Evolutionary conservation across 2,113 vertebrate genomes (phyloP), one percentile per base, ranked within the genome.

Genomic region (Myrmecobius fasciatus): DNA sequence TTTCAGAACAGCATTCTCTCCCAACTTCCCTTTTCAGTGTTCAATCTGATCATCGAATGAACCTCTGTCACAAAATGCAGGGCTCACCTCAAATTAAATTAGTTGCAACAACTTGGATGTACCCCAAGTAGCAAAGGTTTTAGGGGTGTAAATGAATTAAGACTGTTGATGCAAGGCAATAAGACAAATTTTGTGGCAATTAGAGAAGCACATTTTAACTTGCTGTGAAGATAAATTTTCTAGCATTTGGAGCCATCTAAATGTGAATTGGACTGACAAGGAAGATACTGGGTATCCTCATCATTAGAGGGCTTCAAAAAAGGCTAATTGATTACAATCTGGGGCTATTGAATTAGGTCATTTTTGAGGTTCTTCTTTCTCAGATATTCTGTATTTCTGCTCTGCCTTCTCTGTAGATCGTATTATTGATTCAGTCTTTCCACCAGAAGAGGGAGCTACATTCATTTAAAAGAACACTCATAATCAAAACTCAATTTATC

Each of bases 391-490:
- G 17, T 75, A 14, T 83, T 83, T 43, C 67, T 43, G 26, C 0
- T 12, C 0, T 22, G 49, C 91, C 24, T 51, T 36, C 90, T 67
- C 0, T 53, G 31, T 56, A 28, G n/a, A 83, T 90, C 93, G 92
- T 94, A 11, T 91, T n/a, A 94, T 53, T 93, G 95, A 92, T 97
- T 97, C 92, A 90, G 10, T 0, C 67, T 96, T 96, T 67, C 17
- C 0, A 91, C 98, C 98, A 97, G 98, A 92, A 99, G 98, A 98
- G 98, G 98, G 98, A 98, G 98, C 98, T 95, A 98, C 96, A 93
- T 97, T 96, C 98, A 90, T 97, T 96, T 98, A 95, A 97, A 99
- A 98, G 31, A 43, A 2, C 94, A 24, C 25, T 56, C 53, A 49
- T 91, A 93, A 93, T 95, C 93, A 6, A 91, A 47, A 49, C 83